Conservation (phyloP, 2,888 invertebrate species). For the Zele albiditarsus region DNA sequence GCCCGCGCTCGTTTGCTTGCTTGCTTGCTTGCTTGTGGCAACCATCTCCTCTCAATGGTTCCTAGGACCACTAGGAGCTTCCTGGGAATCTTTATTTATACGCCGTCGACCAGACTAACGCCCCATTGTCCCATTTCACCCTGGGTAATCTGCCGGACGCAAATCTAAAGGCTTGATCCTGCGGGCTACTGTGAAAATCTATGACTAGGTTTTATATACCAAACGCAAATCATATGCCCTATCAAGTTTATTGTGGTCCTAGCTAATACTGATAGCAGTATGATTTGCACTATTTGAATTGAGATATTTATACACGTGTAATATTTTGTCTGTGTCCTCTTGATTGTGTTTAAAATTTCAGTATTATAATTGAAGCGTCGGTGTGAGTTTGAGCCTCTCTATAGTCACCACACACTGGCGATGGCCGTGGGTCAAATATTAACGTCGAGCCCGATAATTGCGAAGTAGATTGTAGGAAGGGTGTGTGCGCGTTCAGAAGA, state of each 20-base stretch:
- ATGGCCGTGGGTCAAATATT: constrained; percentile 69
- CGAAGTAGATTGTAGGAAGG: constrained; percentile 70
- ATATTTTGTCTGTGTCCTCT: neutral
- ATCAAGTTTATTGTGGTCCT: constrained; percentile 18
- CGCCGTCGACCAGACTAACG: constrained; percentile 70
- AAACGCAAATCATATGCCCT: constrained; percentile 49
- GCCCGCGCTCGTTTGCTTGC: constrained; percentile 30
- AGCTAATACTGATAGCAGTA: neutral
- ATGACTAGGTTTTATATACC: constrained; percentile 72
- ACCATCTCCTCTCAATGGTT: constrained; percentile 59
- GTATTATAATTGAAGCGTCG: constrained; percentile 27
- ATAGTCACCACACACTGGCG: constrained; percentile 31
- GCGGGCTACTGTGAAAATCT: constrained; percentile 72
- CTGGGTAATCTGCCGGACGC: constrained; percentile 72
- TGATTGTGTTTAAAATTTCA: neutral
- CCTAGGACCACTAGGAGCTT: constrained; percentile 62
- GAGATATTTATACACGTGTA: neutral
- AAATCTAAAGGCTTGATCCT: constrained; percentile 73
- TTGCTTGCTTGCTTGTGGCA: constrained; percentile 56
- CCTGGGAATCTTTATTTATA: constrained; percentile 72
- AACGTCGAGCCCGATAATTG: constrained; percentile 72
- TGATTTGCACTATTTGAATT: neutral
- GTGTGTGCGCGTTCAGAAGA: constrained; percentile 51
- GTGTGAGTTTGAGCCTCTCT: neutral
- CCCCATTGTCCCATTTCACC: constrained; percentile 72